Conservation (phyloP, 1,140 invertebrate genomes). For the Lepidurus apus region DNA sequence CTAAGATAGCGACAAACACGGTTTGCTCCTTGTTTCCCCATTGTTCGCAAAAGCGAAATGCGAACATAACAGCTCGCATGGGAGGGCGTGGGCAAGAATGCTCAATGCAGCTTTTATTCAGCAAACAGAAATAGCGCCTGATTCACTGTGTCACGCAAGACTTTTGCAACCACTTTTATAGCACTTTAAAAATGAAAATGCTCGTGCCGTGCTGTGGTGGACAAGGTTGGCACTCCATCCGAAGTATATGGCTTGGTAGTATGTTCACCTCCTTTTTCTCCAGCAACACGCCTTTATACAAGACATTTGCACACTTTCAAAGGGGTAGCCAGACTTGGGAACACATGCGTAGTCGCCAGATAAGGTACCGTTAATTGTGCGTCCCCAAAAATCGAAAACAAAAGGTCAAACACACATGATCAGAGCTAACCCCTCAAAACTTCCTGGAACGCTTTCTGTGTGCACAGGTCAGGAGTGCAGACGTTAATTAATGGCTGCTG, state of each 20-base stretch:
- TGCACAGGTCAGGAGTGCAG: not conserved
- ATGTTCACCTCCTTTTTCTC: too few species aligned
- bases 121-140: not conserved
- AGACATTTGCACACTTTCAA: too few species aligned
- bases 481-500: not conserved
- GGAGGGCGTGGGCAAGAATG: not conserved
- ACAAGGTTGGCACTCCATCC: not conserved
- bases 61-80: not conserved
- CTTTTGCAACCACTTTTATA: not conserved
- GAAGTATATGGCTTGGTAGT: not conserved
- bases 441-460: too few species aligned
- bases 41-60: not conserved
- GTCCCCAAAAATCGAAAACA: too few species aligned
- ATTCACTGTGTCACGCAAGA: conserved; percentile 8
- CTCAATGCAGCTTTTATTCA: not conserved
- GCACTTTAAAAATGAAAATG: not conserved
- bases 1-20: too few species aligned
- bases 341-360: too few species aligned
- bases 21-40: too few species aligned
- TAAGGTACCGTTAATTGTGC: too few species aligned
- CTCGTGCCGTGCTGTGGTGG: not conserved
- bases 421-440: too few species aligned
- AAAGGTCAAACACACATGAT: too few species aligned
- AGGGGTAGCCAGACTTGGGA: too few species aligned
- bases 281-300: too few species aligned